Base-by-base conservation (phyloP, 2,797 vertebrate genomes). In the Bradypus variegatus region DNA sequence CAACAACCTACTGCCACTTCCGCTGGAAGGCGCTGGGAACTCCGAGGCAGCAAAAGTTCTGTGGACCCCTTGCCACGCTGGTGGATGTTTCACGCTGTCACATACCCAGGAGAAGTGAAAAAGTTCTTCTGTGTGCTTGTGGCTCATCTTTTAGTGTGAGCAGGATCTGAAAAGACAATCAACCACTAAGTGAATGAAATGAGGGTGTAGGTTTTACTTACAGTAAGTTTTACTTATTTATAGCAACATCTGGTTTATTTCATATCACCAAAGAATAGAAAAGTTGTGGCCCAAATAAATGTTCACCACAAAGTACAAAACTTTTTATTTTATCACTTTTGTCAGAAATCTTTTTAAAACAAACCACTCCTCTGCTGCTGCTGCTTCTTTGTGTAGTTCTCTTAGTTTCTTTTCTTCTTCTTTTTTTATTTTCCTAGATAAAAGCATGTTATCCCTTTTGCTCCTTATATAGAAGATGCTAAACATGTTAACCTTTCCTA, bases 91-190 rank as follows among this genome's bases (percentile, higher is more conserved):
- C 58, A 60, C 93, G 90, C 75, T 67, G 62, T 73, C 76, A 88
- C 29, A 25, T 75, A 83, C 80, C 69, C 92, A 60, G 76, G 94
- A 88, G 95, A 50, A 64, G 82, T 4, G 75, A 50, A 18, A 0
- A 12, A 53, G 87, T 89, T 95, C 93, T 91, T 86, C 94, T 50
- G 1, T 4, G 55, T 84, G 67, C 48, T 90, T 65, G 78, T 29
- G 78, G 78, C 87, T 93, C 95, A 95, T 96, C 95, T 94, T 95
- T 96, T 94, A 95, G 92, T 94, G 88, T 0, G 53, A 94, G 88
- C 77, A 90, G 96, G 96, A 93, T 95, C 97, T 98, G 95, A 23
- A 96, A 79, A 96, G 92, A 95, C 2, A 64, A 95, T 2, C 84
- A 92, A 92, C 88, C 9, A 15, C 88, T 91, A 3, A 94, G n/a